phyloP scores from a whole-genome alignment of 2,797 vertebrate genomes.

The Thamnophis elegans region DNA sequence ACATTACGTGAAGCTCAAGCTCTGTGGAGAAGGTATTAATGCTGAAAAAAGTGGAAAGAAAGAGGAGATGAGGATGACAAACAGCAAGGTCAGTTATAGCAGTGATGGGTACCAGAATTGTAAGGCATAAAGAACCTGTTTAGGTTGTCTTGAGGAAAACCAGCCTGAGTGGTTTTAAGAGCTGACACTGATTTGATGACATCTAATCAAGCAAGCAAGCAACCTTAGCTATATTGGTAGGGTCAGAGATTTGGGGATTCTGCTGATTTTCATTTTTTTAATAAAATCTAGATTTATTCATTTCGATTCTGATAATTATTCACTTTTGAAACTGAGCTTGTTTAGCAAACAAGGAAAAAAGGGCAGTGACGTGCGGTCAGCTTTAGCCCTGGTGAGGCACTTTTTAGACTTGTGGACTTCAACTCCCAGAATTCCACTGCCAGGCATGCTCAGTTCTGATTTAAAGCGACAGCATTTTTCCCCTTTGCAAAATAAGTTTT shows the following conservation, averaged over 20 bases:
- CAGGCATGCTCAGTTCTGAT: no score
- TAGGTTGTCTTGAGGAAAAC: not conserved
- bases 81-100: not conserved
- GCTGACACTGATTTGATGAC: not conserved
- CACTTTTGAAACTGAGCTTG: not conserved
- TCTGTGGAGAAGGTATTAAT: not conserved
- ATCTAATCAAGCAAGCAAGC: not conserved
- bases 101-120: not conserved
- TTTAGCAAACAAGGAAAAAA: not conserved
- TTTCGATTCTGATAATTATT: not conserved
- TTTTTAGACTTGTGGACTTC: no score
- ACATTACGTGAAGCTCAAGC: not conserved
- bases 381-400: no score
- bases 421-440: no score
- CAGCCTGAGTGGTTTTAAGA: not conserved
- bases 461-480: no score
- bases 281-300: not conserved
- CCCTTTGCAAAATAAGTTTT: no score
- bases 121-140: not conserved
- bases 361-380: no score
- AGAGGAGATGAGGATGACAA: not conserved
- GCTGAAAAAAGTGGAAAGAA: not conserved
- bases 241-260: not conserved
- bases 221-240: not conserved
- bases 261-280: not conserved